phyloP scores from a whole-genome alignment of 2,113 vertebrate species.

The Ictalurus punctatus region DNA sequence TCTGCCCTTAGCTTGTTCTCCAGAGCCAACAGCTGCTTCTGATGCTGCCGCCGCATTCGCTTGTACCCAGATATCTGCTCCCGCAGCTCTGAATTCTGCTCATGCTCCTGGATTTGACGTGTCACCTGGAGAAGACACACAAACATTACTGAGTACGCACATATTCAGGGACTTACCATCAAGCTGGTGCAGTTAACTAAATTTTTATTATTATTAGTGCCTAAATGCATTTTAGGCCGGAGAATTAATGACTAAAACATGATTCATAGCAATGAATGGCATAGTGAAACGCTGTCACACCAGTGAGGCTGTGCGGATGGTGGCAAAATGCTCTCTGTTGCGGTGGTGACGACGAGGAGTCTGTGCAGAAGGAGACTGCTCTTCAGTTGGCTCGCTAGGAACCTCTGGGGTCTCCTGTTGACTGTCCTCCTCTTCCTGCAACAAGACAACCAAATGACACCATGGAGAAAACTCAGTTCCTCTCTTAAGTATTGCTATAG shows the following conservation, averaged over 20 bases:
- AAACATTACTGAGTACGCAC: neutral
- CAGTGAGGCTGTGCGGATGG: conserved; percentile 95
- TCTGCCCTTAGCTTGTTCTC: conserved; percentile 98
- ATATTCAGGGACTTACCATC: neutral
- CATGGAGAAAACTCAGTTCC: neutral
- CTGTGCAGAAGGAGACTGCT: conserved; percentile 84
- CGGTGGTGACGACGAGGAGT: conserved; percentile 89
- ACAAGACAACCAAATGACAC: conserved; percentile 27
- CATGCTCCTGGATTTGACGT: conserved; percentile 97
- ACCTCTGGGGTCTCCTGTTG: conserved; percentile 84
- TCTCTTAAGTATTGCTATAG: neutral
- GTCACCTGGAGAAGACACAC: conserved; percentile 80
- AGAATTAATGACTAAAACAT: neutral
- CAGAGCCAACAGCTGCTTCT: conserved; percentile 95
- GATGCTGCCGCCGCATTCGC: conserved; percentile 96
- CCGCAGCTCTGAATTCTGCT: conserved; percentile 95
- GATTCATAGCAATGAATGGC: neutral
- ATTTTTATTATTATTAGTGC: neutral
- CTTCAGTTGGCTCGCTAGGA: conserved; percentile 80
- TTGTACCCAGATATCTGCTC: conserved; percentile 99
- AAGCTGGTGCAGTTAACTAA: neutral
- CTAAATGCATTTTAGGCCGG: neutral
- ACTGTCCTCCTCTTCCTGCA: conserved; percentile 87
- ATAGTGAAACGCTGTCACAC: conserved; percentile 69
- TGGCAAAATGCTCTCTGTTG: conserved; percentile 98